phyloP scores from a whole-genome alignment of 2,797 vertebrate genomes.

The Corythornis leucogaster region DNA sequence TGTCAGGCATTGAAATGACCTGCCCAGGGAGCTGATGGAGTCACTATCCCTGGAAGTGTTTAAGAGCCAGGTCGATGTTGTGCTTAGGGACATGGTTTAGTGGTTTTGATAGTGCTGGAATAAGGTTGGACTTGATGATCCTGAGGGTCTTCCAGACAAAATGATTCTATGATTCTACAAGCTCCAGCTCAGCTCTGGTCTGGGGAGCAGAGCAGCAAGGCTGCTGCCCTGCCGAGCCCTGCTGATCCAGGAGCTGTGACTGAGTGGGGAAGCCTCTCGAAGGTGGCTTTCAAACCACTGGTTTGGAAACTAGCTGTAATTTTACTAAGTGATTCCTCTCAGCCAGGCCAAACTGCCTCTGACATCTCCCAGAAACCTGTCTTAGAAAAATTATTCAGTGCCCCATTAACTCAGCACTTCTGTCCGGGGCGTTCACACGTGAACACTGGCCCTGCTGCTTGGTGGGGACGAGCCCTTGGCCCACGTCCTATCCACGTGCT shows the following conservation, averaged over 20 bases:
- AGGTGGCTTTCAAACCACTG: neutral
- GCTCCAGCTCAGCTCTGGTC: neutral
- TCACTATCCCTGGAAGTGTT: no score
- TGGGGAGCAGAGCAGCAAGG: neutral
- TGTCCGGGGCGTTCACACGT: neutral
- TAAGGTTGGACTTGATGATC: no score
- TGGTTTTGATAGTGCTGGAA: no score
- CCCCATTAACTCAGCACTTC: neutral
- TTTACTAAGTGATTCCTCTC: neutral
- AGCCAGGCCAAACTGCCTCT: neutral
- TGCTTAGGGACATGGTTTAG: no score
- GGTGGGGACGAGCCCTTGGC: neutral
- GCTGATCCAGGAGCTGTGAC: neutral
- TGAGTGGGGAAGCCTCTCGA: accelerated
- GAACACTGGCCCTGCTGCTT: neutral
- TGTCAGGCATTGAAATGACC: no score
- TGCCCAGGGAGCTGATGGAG: no score
- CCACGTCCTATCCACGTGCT: neutral
- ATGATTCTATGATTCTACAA: no score
- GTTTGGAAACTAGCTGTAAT: neutral
- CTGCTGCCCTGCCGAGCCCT: neutral
- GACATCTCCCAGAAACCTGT: neutral
- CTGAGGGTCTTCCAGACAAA: no score
- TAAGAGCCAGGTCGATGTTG: no score
- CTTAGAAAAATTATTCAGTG: neutral